A percentile compares a stretch with the other conserved stretches of the same genome.
These are phyloP conservation scores for Eubasilissa regina DNA, from an alignment of 1,140 invertebrate species.

Conservation along the genomic window DNA sequence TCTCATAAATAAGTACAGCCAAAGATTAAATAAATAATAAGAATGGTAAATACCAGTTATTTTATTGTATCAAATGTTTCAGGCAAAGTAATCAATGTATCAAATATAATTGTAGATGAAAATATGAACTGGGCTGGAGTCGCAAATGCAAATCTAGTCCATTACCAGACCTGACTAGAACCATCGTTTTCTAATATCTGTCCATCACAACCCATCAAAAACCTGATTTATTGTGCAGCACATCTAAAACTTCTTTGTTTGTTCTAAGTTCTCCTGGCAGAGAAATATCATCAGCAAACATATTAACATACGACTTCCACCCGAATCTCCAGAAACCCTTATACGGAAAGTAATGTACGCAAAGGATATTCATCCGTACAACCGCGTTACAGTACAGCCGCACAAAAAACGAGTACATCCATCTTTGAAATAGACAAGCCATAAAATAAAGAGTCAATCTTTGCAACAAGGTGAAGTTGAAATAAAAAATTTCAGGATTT, in stretches of 20 bases:
- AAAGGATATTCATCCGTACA: background rate
- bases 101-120: no score
- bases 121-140: no score
- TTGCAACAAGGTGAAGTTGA: conserved; percentile 36
- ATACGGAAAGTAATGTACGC: conserved; percentile 62
- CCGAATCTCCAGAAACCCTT: conserved; percentile 67
- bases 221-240: background rate
- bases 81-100: no score
- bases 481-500: conserved; percentile 36
- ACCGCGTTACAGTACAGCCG: conserved; percentile 18
- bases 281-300: conserved; percentile 66
- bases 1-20: no score
- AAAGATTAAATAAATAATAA: no score
- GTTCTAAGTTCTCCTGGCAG: conserved; percentile 13
- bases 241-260: conserved; percentile 40
- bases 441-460: conserved; percentile 43
- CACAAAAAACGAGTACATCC: conserved; percentile 47
- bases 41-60: no score
- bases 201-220: no score
- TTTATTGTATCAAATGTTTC: no score
- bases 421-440: conserved; percentile 54
- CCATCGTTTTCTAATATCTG: no score
- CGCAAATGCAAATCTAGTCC: no score
- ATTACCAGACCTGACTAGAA: no score
- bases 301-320: conserved; percentile 64